phyloP scores from a whole-genome alignment of 2,888 invertebrate genomes.

The Spodoptera picta region DNA sequence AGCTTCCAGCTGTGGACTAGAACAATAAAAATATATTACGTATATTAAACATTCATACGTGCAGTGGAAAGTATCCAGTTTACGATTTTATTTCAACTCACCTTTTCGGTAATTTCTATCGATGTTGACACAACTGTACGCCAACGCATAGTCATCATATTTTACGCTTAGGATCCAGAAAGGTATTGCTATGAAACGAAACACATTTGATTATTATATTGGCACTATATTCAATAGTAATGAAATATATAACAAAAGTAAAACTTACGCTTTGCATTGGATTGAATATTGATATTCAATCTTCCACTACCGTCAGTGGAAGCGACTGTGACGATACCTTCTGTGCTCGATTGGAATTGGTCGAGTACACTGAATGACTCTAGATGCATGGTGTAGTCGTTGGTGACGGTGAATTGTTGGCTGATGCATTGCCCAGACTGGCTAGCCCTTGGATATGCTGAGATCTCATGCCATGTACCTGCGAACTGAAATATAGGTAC shows the following conservation, averaged over 20 bases:
- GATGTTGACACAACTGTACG: constrained; percentile 88
- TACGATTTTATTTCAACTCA: constrained; percentile 41
- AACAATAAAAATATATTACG: constrained; percentile 1
- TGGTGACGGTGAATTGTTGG: constrained; percentile 59
- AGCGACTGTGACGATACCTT: constrained; percentile 56
- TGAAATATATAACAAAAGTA: neutral
- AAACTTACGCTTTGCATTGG: constrained; percentile 21
- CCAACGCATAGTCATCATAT: constrained; percentile 89
- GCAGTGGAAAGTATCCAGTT: too few species aligned
- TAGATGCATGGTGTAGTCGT: constrained; percentile 57
- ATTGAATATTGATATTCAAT: constrained; percentile 60
- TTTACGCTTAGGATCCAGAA: constrained; percentile 84
- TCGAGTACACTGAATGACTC: constrained; percentile 64
- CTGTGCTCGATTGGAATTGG: constrained; percentile 54
- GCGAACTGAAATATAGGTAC: constrained; percentile 58
- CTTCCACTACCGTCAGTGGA: constrained; percentile 65
- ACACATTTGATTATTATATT: neutral
- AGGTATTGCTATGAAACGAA: constrained; percentile 62
- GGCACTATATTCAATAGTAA: neutral
- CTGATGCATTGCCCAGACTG: constrained; percentile 70
- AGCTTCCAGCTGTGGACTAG: constrained; percentile 80
- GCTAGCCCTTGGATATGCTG: constrained; percentile 68
- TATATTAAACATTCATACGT: neutral
- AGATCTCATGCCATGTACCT: constrained; percentile 69
- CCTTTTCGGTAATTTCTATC: constrained; percentile 60